A percentile compares a stretch with the other conserved stretches of the same genome.
Conservation (phyloP, 2,888 invertebrate species). For the Agrochola lota region DNA sequence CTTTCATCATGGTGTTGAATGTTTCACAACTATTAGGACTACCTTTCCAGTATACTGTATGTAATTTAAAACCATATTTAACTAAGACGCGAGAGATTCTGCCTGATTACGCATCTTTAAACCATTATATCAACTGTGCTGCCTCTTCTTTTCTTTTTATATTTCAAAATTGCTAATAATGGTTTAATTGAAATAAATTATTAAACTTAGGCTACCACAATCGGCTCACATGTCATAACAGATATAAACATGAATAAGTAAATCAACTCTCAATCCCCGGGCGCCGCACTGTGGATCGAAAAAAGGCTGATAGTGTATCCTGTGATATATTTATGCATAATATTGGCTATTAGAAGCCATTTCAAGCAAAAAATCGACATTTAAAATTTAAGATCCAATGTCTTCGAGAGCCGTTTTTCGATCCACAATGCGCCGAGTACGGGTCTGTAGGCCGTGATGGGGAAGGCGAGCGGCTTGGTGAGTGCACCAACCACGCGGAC, state of each 20-base stretch:
- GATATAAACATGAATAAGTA: not conserved
- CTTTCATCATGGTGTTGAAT: no score
- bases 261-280: conserved; percentile 42
- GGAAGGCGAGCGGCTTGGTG: conserved; percentile 80
- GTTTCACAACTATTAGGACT: no score
- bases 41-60: not conserved
- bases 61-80: not conserved
- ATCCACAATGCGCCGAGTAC: conserved; percentile 92
- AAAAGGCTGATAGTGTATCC: no score
- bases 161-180: not conserved
- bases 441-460: conserved; percentile 92
- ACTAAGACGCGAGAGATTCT: not conserved
- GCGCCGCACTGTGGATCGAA: no score
- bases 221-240: not conserved
- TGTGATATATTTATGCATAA: no score
- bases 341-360: no score
- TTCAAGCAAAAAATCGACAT: no score
- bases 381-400: no score
- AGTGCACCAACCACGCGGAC: no score
- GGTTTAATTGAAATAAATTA: not conserved
- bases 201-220: not conserved
- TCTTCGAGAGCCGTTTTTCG: no score
- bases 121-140: not conserved
- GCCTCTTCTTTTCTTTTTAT: not conserved
- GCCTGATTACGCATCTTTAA: not conserved